A percentile compares a stretch with the other conserved stretches of the same genome.
phyloP scores from a whole-genome alignment of 2,113 vertebrate species.

The Lanius ludovicianus region DNA sequence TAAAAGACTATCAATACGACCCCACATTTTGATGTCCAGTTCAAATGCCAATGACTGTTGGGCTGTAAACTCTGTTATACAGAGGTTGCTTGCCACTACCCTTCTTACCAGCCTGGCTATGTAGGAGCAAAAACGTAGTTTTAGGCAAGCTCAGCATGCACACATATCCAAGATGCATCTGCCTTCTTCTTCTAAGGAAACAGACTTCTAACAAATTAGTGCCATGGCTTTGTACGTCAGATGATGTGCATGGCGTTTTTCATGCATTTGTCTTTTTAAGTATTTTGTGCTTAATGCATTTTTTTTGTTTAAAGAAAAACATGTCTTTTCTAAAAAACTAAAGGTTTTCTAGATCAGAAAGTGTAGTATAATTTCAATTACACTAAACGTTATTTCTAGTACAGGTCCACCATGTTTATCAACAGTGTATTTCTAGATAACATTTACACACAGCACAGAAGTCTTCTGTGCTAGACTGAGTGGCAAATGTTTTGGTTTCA shows the following conservation, averaged over 20 bases:
- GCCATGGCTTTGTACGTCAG: fast-evolving
- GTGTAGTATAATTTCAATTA: not conserved
- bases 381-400: not conserved
- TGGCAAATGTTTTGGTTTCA: not conserved
- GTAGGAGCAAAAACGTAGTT: not conserved
- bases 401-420: not conserved
- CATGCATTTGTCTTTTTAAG: not conserved
- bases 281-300: not conserved
- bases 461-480: not conserved
- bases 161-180: not conserved
- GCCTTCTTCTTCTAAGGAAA: not conserved
- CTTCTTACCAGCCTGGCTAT: not conserved
- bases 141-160: not conserved
- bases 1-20: not conserved
- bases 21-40: not conserved
- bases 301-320: not conserved
- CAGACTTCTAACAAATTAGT: not conserved
- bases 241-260: not conserved
- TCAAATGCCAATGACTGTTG: not conserved
- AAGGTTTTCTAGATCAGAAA: not conserved
- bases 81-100: not conserved
- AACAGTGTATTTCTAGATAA: not conserved
- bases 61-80: not conserved
- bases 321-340: not conserved
- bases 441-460: not conserved